These are phyloP conservation scores for Sinotaia quadrata DNA, from an alignment of 2,888 invertebrate species.

Conservation along the genomic window DNA sequence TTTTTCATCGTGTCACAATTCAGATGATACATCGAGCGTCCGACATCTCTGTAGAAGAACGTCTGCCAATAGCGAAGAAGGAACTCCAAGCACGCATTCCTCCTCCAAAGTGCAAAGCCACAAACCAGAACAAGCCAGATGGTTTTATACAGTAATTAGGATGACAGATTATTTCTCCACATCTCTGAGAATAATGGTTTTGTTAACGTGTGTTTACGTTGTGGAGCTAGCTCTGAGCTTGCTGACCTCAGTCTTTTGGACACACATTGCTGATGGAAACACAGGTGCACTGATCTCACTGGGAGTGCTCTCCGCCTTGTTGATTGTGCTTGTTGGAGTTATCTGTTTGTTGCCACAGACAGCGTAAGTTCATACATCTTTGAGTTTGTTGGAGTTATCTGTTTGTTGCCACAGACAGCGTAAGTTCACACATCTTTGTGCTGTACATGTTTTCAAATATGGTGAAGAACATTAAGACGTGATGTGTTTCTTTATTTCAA, in stretches of 20 bases:
- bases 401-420: not conserved
- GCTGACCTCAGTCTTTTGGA: not conserved
- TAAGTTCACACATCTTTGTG: too few species aligned
- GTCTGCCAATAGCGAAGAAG: too few species aligned
- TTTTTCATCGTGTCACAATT: too few species aligned
- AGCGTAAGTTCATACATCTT: constrained; percentile 9
- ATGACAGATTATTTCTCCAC: not conserved
- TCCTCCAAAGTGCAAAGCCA: not conserved
- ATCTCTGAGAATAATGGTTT: not conserved
- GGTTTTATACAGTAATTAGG: not conserved
- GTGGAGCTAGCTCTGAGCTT: not conserved
- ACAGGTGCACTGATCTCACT: not conserved
- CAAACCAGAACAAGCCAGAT: not conserved
- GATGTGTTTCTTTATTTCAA: too few species aligned
- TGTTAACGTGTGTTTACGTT: not conserved
- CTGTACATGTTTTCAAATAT: too few species aligned
- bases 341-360: constrained; percentile 11
- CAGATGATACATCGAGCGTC: too few species aligned
- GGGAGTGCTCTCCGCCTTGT: constrained; percentile 20
- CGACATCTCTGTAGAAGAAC: too few species aligned
- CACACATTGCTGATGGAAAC: constrained; percentile 8
- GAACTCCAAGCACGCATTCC: too few species aligned
- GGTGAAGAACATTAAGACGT: too few species aligned
- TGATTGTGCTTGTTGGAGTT: constrained; percentile 7
- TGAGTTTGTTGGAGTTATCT: not conserved